Conservation (phyloP, 2,888 invertebrate genomes). For the Mamestra brassicae region DNA sequence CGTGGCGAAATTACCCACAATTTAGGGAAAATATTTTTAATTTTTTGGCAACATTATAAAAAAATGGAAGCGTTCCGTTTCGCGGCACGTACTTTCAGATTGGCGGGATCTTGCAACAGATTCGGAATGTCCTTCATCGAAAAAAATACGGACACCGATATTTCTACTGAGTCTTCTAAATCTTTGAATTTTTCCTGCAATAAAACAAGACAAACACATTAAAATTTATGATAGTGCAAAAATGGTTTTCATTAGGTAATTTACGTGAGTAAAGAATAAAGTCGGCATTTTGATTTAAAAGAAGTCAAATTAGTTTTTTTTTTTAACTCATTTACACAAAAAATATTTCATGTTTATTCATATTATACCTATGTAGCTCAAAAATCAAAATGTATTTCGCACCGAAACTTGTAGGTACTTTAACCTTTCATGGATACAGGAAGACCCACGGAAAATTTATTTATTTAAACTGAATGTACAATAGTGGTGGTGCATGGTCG, state of each 20-base stretch:
- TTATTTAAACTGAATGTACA: too few species aligned
- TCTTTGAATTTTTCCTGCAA: slow-evolving; percentile 87
- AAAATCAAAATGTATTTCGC: too few species aligned
- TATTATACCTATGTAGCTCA: not conserved
- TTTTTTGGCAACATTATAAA: slow-evolving; percentile 38
- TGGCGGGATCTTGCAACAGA: slow-evolving; percentile 85
- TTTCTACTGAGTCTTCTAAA: slow-evolving; percentile 89
- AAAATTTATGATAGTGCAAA: not conserved
- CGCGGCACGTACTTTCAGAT: slow-evolving; percentile 85
- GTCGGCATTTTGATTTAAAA: not conserved
- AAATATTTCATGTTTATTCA: not conserved
- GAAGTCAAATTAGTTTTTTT: not conserved
- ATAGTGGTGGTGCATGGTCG: too few species aligned
- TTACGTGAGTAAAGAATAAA: not conserved
- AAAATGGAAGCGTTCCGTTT: slow-evolving; percentile 43
- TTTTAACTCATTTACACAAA: not conserved
- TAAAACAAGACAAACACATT: not conserved
- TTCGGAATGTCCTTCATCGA: slow-evolving; percentile 90
- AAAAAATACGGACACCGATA: slow-evolving; percentile 87
- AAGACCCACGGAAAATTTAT: too few species aligned
- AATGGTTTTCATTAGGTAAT: not conserved
- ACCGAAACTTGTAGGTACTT: not conserved
- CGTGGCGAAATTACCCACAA: slow-evolving; percentile 16
- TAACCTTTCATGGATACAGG: not conserved
- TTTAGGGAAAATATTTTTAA: slow-evolving; percentile 15